Evolutionary conservation across 2,113 vertebrate species (phyloP).

Genomic region (Leptosomus discolor): DNA sequence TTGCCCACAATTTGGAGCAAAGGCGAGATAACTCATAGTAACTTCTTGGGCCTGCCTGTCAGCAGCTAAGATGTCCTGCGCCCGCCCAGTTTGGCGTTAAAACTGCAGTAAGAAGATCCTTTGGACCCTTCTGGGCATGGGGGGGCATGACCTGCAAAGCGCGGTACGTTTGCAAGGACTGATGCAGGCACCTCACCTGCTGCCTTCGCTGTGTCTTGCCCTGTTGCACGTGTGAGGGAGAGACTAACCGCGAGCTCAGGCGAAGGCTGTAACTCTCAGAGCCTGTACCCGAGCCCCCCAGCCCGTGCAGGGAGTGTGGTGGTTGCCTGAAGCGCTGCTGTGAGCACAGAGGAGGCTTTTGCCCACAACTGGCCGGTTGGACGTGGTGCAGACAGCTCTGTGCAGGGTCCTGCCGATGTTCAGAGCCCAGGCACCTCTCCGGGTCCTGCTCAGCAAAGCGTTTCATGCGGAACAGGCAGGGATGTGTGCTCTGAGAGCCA

Average conservation of each 20-base stretch:
- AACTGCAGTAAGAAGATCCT: background rate
- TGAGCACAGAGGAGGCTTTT: background rate
- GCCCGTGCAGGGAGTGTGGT: accelerated
- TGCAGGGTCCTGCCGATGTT: accelerated
- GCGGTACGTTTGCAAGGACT: accelerated
- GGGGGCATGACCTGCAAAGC: background rate
- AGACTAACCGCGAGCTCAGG: background rate
- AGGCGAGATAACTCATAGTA: background rate
- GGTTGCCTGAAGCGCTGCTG: too few species aligned
- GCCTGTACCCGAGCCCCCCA: too few species aligned
- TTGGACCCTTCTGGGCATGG: too few species aligned
- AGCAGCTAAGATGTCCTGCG: background rate
- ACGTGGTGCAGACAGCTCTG: background rate
- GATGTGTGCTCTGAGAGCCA: accelerated
- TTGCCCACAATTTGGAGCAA: too few species aligned
- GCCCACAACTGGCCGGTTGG: background rate
- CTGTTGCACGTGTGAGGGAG: too few species aligned
- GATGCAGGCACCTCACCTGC: background rate
- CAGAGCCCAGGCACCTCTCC: background rate
- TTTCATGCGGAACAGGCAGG: background rate
- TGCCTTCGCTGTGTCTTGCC: background rate
- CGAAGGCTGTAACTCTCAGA: background rate
- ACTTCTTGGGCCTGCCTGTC: background rate
- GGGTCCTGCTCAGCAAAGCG: background rate
- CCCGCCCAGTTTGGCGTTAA: background rate